These are phyloP conservation scores for Panagrolaimus sp. DNA, from an alignment of 1,140 invertebrate genomes.

Conservation along the genomic window DNA sequence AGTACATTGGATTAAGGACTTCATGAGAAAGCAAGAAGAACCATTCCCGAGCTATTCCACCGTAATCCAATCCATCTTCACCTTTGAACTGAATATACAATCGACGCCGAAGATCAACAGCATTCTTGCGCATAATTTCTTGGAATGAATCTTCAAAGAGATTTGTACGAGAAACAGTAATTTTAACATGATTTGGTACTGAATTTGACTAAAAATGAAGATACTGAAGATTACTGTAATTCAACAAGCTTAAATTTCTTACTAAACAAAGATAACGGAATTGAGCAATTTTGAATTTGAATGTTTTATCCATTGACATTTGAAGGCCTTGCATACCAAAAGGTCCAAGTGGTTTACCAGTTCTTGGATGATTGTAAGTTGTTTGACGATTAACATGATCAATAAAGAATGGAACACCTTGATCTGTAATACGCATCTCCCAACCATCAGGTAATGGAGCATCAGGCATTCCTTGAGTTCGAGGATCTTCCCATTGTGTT, in stretches of 20 bases:
- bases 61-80: slow-evolving; percentile 97
- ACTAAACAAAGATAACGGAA: slow-evolving; percentile 91
- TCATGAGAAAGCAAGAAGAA: slow-evolving; percentile 98
- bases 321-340: slow-evolving; percentile 90
- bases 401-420: slow-evolving; percentile 91
- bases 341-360: slow-evolving; percentile 59
- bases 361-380: slow-evolving; percentile 89
- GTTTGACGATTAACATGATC: slow-evolving; percentile 96
- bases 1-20: slow-evolving; percentile 99
- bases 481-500: slow-evolving; percentile 97
- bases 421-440: slow-evolving; percentile 85
- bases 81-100: slow-evolving; percentile 96
- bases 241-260: too few species aligned
- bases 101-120: slow-evolving; percentile 85
- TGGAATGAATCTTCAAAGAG: slow-evolving; percentile 98
- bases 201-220: slow-evolving; percentile 68
- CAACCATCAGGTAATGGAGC: slow-evolving; percentile 84
- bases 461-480: slow-evolving; percentile 74
- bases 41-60: slow-evolving; percentile 98
- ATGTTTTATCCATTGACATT: slow-evolving; percentile 87
- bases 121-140: slow-evolving; percentile 84
- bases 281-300: slow-evolving; percentile 96
- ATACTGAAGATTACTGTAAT: too few species aligned
- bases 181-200: slow-evolving; percentile 94
- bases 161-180: slow-evolving; percentile 89